Conservation (phyloP, 2,113 vertebrate genomes). For the Laticauda colubrina region DNA sequence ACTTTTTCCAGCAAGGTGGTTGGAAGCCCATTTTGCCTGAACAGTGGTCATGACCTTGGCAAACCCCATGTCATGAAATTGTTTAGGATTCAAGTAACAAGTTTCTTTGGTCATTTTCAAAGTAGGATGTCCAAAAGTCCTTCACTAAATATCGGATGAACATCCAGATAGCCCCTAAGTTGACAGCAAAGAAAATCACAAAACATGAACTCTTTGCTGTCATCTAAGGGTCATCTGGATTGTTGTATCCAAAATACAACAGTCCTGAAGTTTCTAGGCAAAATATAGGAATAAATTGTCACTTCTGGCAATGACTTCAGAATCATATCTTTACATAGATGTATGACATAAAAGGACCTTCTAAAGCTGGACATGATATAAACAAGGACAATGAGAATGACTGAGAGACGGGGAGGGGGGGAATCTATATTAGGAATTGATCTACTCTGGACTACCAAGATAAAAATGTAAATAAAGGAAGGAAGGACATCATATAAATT, state of each 20-base stretch:
- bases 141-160: background rate
- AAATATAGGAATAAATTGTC: background rate
- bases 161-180: too few relatives aligned
- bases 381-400: background rate
- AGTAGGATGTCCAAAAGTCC: background rate
- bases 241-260: background rate
- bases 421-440: background rate
- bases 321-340: background rate
- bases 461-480: background rate
- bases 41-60: background rate
- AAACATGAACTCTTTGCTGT: background rate
- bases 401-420: accelerated
- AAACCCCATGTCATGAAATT: background rate
- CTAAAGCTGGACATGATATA: background rate
- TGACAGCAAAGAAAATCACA: background rate
- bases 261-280: background rate
- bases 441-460: background rate
- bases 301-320: background rate
- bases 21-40: background rate
- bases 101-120: background rate
- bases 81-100: background rate
- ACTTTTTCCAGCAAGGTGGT: background rate
- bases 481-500: background rate
- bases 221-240: background rate
- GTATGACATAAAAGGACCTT: background rate